Evolutionary conservation across 2,888 invertebrate species (phyloP).

Genomic region (Neoascia interrupta): DNA sequence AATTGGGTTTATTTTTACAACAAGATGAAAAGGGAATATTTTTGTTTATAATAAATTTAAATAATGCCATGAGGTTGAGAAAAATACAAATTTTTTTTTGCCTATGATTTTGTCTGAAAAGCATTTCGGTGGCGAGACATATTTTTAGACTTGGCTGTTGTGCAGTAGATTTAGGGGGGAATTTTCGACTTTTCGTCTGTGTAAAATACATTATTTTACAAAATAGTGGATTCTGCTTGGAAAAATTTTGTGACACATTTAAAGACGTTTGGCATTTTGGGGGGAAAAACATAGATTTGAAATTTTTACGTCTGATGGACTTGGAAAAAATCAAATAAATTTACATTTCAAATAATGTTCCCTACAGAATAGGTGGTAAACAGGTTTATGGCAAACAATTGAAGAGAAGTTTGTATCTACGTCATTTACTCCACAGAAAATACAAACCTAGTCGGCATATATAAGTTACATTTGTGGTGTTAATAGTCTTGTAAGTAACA

Average conservation of each 20-base stretch:
- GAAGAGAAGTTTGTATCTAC: too few species aligned
- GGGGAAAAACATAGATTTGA: too few species aligned
- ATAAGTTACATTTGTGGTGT: too few species aligned
- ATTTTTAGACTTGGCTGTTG: slow-evolving; percentile 57
- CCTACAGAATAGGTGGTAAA: too few species aligned
- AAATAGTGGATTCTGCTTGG: background rate
- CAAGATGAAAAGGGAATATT: slow-evolving; percentile 30
- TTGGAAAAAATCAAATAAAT: too few species aligned
- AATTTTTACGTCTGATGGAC: too few species aligned
- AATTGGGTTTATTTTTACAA: slow-evolving; percentile 31
- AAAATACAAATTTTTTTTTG: background rate
- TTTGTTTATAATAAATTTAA: slow-evolving; percentile 12
- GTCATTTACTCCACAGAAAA: too few species aligned
- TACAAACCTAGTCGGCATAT: too few species aligned
- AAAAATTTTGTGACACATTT: background rate
- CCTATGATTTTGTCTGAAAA: slow-evolving; percentile 20
- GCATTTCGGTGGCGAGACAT: slow-evolving; percentile 45
- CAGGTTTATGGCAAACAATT: too few species aligned
- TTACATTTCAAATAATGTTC: too few species aligned
- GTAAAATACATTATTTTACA: background rate
- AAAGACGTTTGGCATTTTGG: background rate
- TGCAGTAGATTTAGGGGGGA: background rate
- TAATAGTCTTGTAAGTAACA: too few species aligned
- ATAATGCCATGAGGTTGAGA: slow-evolving; percentile 12
- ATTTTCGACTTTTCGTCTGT: slow-evolving; percentile 2